Evolutionary conservation across 2,888 invertebrate genomes (phyloP).

Genomic region (Lymantria dispar): DNA sequence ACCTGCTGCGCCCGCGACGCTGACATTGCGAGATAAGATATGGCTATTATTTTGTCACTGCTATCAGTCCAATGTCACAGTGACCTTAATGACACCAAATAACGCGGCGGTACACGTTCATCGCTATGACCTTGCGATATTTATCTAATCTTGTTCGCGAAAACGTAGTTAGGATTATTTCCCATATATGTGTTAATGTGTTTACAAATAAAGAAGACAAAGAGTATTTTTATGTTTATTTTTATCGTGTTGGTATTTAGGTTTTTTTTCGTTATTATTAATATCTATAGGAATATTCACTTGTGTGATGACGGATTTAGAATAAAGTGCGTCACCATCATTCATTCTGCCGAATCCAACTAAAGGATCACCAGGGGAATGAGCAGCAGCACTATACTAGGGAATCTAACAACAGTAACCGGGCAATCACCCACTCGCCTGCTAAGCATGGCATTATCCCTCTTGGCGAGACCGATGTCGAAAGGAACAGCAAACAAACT

Average conservation of each 20-base stretch:
- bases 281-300: too few species aligned
- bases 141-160: constrained; percentile 79
- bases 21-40: constrained; percentile 81
- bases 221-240: constrained; percentile 2
- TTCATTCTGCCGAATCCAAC: too few species aligned
- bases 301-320: too few species aligned
- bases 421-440: too few species aligned
- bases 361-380: too few species aligned
- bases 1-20: constrained; percentile 76
- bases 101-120: constrained; percentile 67
- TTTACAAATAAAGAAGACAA: constrained; percentile 16
- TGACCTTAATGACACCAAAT: constrained; percentile 80
- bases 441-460: too few species aligned
- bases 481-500: too few species aligned
- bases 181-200: constrained; percentile 35
- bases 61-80: constrained; percentile 79
- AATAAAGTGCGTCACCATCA: too few species aligned
- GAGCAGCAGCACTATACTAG: too few species aligned
- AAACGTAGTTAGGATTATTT: constrained; percentile 54
- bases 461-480: too few species aligned
- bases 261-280: too few species aligned
- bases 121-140: constrained; percentile 74
- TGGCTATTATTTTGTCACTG: constrained; percentile 78
- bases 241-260: background rate
- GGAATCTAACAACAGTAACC: too few species aligned